Conservation (phyloP, 2,113 vertebrate genomes). For the Rhea pennata region DNA sequence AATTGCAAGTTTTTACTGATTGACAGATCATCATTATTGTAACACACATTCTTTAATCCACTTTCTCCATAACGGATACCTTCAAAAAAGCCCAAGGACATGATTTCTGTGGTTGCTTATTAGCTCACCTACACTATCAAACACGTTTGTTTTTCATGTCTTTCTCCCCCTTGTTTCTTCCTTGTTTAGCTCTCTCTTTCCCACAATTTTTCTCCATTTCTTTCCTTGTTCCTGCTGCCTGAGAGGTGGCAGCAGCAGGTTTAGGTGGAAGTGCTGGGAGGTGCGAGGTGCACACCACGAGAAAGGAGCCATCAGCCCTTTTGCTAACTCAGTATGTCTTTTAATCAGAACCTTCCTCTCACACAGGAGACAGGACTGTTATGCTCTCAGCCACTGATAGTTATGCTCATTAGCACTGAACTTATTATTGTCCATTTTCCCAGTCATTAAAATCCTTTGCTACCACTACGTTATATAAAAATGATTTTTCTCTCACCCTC, state of each 20-base stretch:
- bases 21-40: background rate
- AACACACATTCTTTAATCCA: background rate
- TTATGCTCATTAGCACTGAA: background rate
- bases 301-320: background rate
- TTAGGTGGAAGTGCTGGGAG: background rate
- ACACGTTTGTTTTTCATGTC: accelerated
- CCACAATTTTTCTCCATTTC: accelerated
- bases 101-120: background rate
- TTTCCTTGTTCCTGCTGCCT: background rate
- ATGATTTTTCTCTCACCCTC: background rate
- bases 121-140: background rate
- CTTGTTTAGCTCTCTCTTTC: background rate
- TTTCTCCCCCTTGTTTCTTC: background rate
- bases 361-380: background rate
- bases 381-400: background rate
- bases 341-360: background rate
- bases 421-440: background rate
- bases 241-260: background rate
- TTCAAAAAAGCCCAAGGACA: background rate
- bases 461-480: background rate
- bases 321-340: background rate
- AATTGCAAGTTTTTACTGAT: background rate
- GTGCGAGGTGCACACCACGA: background rate
- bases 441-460: background rate
- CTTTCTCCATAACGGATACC: background rate